Evolutionary conservation across 1,140 invertebrate genomes (phyloP), one percentile per base, ranked within the genome.

Genomic region (Danaus melanippus): DNA sequence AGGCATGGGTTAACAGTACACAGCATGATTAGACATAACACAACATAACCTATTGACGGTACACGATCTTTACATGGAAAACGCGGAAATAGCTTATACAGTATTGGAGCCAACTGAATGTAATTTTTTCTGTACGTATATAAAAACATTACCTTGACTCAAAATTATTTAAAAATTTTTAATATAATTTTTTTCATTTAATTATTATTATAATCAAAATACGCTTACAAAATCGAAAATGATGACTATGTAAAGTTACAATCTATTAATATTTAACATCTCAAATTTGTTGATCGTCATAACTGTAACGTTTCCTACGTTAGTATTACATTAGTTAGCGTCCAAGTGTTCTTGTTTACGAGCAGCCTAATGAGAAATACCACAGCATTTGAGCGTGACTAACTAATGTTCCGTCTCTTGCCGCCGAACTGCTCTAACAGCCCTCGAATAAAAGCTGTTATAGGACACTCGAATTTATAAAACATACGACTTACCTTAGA

Each of bases 41-140:
- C 81, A 74, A 84, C 84, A 83, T 74, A 64, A 78, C 67, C 79
- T 64, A 86, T 86, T 84, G 84, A 84, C 81, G 75, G 84, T 74
- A 79, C 81, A 80, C 78, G 78, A 86, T 84, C 78, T 60, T 52
- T 48, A 62, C 63, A 62, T 65, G 68, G 78, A 79, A 82, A 85
- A 83, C 83, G 82, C 79, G 82, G 82, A 85, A 85, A 85, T 83
- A 76, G 71, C 77, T 79, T 66, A 71, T 76, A 79, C 74, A 76
- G 21, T 32, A 32, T 32, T 32, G 21, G 2, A 32, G 21, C 7
- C 21, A 32, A 32, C 21, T 32, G 21, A 32, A 32, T 32, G 21
- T 32, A 32, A 32, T 32, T 32, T 32, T 1, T 8, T 32, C 21
- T 5, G 21, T 32, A 32, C 7, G 21, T 32, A 32, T 32, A 3